A percentile compares a stretch with the other conserved stretches of the same genome.
Conservation (phyloP, 2,888 invertebrate genomes). For the Cosmopolites sordidus region DNA sequence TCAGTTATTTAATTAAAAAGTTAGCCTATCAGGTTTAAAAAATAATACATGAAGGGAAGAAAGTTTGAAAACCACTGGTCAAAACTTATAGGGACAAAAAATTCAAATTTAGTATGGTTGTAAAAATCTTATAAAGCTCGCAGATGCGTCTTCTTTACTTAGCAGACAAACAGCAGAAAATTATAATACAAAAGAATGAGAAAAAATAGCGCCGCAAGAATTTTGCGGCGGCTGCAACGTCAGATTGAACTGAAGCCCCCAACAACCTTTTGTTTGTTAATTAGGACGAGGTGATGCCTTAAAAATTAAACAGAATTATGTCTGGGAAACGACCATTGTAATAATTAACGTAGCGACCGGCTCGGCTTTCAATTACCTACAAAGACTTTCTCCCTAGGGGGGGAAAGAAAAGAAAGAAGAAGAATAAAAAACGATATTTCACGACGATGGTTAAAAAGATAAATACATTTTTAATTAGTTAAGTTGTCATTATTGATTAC, state of each 20-base stretch:
- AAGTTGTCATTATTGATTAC: not conserved
- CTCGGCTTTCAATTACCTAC: slow-evolving; percentile 4
- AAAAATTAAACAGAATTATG: slow-evolving; percentile 31
- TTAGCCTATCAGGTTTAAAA: too few relatives aligned
- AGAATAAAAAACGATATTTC: not conserved
- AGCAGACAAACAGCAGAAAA: not conserved
- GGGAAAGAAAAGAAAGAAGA: not conserved
- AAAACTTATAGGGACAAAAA: too few relatives aligned
- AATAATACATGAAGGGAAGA: too few relatives aligned
- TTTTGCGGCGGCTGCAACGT: slow-evolving; percentile 6
- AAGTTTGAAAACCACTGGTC: too few relatives aligned
- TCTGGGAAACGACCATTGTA: slow-evolving; percentile 28
- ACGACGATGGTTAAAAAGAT: not conserved
- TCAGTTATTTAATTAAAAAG: too few relatives aligned
- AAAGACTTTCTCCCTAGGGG: not conserved
- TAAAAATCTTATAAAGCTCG: too few relatives aligned
- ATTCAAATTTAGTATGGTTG: too few relatives aligned
- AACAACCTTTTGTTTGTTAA: slow-evolving; percentile 31
- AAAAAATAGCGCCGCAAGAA: not conserved
- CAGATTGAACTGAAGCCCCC: slow-evolving; percentile 19
- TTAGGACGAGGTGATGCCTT: slow-evolving; percentile 32
- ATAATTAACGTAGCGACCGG: slow-evolving; percentile 26
- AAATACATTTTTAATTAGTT: not conserved
- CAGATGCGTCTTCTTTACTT: too few relatives aligned
- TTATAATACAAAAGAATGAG: not conserved